Percentiles rank a stretch among this genome's conserved stretches.
These are phyloP conservation scores for Morpho achilles DNA, from an alignment of 2,888 invertebrate genomes.

Conservation along the genomic window DNA sequence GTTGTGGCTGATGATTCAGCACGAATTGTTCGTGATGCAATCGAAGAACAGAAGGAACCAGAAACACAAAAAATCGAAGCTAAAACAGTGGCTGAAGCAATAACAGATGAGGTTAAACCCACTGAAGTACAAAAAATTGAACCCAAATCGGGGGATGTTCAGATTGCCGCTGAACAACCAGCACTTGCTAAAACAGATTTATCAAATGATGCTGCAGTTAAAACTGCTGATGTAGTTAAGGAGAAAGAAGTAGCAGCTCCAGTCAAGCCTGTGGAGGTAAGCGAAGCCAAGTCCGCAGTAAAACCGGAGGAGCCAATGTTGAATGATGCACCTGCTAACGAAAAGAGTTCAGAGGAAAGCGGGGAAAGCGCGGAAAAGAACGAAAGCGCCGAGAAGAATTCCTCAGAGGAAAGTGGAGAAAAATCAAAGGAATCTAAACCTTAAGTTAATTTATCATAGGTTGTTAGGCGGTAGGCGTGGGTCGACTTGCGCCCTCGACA, in stretches of 20 bases:
- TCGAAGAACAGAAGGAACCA: constrained; percentile 45
- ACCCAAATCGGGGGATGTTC: constrained; percentile 33
- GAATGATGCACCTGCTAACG: constrained; percentile 38
- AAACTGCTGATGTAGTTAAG: constrained; percentile 28
- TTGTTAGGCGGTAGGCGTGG: constrained; percentile 65
- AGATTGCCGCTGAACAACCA: constrained; percentile 29
- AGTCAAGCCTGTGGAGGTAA: constrained; percentile 24
- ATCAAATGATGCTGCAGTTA: constrained; percentile 13
- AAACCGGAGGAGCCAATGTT: constrained; percentile 36
- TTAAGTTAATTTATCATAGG: constrained; percentile 50
- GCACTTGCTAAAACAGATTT: constrained; percentile 24
- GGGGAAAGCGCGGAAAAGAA: constrained; percentile 49
- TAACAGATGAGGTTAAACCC: constrained; percentile 27
- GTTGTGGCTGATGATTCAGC: constrained; percentile 41
- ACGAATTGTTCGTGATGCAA: constrained; percentile 60
- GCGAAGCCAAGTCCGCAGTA: constrained; percentile 29
- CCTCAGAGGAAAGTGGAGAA: constrained; percentile 51
- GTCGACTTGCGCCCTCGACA: constrained; percentile 72
- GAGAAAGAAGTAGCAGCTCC: constrained; percentile 27
- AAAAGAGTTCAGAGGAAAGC: constrained; percentile 26
- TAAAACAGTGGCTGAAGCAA: constrained; percentile 28
- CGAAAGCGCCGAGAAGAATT: constrained; percentile 47
- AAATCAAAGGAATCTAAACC: constrained; percentile 42
- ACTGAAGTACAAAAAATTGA: constrained; percentile 25
- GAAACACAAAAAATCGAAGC: constrained; percentile 27